A percentile compares a stretch with the other conserved stretches of the same genome.
These are phyloP conservation scores for Nemopilema nomurai DNA, from an alignment of 30 jellyfish, hydroid and myxozoan species.

Conservation along the genomic window DNA sequence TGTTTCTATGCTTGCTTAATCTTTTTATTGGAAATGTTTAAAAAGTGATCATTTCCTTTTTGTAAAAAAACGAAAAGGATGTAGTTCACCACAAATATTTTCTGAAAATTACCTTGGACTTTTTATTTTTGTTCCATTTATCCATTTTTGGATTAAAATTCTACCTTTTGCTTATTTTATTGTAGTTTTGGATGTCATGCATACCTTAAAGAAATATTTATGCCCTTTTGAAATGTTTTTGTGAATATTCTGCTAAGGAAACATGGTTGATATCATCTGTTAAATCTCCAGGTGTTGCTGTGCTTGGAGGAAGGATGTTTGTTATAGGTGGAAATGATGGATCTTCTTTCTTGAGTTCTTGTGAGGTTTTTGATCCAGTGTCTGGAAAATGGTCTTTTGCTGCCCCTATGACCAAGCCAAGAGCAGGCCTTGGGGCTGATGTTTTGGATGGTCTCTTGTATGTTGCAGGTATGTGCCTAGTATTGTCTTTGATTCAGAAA, in stretches of 20 bases:
- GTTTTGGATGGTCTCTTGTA: constrained; percentile 86
- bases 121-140: too few relatives aligned
- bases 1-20: not conserved
- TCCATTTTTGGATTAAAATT: too few relatives aligned
- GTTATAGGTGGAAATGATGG: constrained; percentile 99
- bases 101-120: too few relatives aligned
- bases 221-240: too few relatives aligned
- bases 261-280: too few relatives aligned
- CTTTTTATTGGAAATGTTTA: not conserved
- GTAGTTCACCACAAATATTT: too few relatives aligned
- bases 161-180: too few relatives aligned
- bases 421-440: constrained; percentile 99
- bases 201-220: too few relatives aligned
- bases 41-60: not conserved
- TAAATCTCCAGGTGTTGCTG: constrained; percentile 80
- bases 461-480: constrained; percentile 91
- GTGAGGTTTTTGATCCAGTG: constrained; percentile 96
- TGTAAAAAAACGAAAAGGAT: too few relatives aligned
- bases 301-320: constrained; percentile 74
- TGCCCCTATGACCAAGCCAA: constrained; percentile 83
- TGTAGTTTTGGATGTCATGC: too few relatives aligned
- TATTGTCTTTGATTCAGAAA: not conserved
- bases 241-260: too few relatives aligned
- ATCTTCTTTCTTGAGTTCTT: constrained; percentile 80
- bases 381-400: constrained; percentile 83